phyloP scores from a whole-genome alignment of 2,797 vertebrate genomes.

The Arnoldichthys spilopterus region DNA sequence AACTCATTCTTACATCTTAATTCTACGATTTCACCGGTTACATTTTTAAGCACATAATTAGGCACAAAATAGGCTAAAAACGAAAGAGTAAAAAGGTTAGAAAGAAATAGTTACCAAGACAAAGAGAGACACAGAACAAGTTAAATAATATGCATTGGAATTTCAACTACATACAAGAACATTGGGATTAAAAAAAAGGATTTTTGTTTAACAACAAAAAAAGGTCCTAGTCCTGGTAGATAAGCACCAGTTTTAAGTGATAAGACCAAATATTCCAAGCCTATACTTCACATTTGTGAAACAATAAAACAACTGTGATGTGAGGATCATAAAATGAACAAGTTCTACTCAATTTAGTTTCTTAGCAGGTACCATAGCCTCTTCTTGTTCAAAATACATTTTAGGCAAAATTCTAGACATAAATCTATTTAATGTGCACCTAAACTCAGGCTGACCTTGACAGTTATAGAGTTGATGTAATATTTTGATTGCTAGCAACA shows the following conservation, averaged over 20 bases:
- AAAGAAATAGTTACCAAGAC: slow-evolving; percentile 26
- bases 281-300: not conserved
- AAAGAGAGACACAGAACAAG: not conserved
- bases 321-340: not conserved
- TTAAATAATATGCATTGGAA: not conserved
- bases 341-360: too few species aligned
- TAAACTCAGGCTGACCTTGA: not conserved
- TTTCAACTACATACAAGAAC: not conserved
- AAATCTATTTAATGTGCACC: not conserved
- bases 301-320: not conserved
- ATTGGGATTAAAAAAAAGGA: not conserved
- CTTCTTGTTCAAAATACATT: not conserved
- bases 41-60: slow-evolving; percentile 4
- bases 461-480: too few species aligned
- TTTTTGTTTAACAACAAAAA: too few species aligned
- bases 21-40: slow-evolving; percentile 5
- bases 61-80: not conserved
- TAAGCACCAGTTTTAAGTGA: not conserved
- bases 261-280: not conserved
- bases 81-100: slow-evolving; percentile 11
- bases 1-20: slow-evolving; percentile 13
- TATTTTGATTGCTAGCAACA: not conserved
- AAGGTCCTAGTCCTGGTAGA: too few species aligned
- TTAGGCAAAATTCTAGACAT: not conserved
- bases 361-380: too few species aligned